Conservation (phyloP, 2,888 invertebrate species). For the Hypolimnas misippus region DNA sequence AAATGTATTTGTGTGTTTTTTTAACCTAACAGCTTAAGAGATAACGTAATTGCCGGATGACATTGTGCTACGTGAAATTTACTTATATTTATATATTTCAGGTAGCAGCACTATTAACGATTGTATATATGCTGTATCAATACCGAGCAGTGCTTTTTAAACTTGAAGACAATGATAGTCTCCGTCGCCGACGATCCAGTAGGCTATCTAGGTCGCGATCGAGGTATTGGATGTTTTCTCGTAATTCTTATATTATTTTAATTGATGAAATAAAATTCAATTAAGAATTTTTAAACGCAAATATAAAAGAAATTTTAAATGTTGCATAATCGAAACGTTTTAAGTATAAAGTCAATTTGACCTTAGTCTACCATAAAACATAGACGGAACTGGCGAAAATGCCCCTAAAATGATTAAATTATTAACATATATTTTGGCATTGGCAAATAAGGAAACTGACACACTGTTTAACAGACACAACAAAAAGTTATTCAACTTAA, state of each 20-base stretch:
- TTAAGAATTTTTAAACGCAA: no score
- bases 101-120: slow-evolving; percentile 60
- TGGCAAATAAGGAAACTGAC: no score
- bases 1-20: background rate
- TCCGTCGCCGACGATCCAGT: slow-evolving; percentile 30
- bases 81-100: slow-evolving; percentile 43
- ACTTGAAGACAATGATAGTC: slow-evolving; percentile 39
- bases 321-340: no score
- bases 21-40: background rate
- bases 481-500: background rate
- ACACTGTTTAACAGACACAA: background rate
- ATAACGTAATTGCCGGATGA: background rate
- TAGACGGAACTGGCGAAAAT: no score
- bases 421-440: no score
- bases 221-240: slow-evolving; percentile 46
- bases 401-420: no score
- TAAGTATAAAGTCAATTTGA: no score
- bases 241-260: background rate
- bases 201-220: slow-evolving; percentile 47
- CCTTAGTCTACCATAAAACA: no score
- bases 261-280: background rate
- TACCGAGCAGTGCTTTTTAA: slow-evolving; percentile 53
- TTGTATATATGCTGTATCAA: slow-evolving; percentile 61
- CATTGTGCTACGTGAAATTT: slow-evolving; percentile 14
- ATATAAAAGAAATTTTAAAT: no score